Conservation (phyloP, 2,113 vertebrate genomes). For the Amblyopsis rosae region DNA sequence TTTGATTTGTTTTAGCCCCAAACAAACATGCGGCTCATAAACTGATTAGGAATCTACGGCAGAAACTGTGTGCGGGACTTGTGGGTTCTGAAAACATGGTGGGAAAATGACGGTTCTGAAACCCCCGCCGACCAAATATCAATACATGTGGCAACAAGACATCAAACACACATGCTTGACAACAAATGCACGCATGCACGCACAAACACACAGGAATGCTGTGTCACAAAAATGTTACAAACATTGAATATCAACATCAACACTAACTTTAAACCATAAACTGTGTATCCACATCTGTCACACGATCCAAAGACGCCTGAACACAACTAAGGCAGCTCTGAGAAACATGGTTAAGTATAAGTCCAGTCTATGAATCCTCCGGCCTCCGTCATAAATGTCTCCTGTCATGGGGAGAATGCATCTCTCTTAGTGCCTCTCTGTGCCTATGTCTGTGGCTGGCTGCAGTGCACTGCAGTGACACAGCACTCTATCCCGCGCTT, state of each 20-base stretch:
- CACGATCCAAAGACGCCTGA: constrained; percentile 22
- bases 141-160: constrained; percentile 24
- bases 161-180: constrained; percentile 15
- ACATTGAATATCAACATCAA: constrained; percentile 45
- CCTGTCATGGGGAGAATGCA: constrained; percentile 43
- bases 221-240: constrained; percentile 43
- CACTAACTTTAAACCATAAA: constrained; percentile 55
- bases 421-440: constrained; percentile 16
- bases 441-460: constrained; percentile 38
- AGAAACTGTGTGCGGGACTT: not conserved
- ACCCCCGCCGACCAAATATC: constrained; percentile 3
- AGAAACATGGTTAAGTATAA: constrained; percentile 34
- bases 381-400: constrained; percentile 51
- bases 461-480: constrained; percentile 59
- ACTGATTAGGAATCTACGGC: not conserved
- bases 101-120: constrained; percentile 23
- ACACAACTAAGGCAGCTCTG: constrained; percentile 2
- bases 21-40: not conserved
- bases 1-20: constrained; percentile 11
- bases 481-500: constrained; percentile 60
- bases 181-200: constrained; percentile 42
- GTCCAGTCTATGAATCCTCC: constrained; percentile 28
- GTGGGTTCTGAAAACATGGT: constrained; percentile 14
- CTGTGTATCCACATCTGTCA: constrained; percentile 51
- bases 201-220: constrained; percentile 46